Base-by-base conservation (phyloP, 2,888 invertebrate species). In the Physocephala rufipes region DNA sequence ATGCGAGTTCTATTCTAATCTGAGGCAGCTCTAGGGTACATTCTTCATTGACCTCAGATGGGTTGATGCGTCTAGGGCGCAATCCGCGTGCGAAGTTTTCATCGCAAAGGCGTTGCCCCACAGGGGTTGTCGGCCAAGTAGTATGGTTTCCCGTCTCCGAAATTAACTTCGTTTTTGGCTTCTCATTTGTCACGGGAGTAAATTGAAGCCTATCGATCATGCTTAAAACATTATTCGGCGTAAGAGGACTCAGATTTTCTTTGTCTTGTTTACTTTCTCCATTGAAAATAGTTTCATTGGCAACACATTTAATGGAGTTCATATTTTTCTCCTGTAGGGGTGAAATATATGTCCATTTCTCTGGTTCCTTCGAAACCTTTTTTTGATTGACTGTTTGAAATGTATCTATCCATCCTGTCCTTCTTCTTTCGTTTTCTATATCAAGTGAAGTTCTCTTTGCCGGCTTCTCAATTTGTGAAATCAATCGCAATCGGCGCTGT, bases 241-340 rank as follows among this genome's bases (percentile, higher is more conserved):
- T 87, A 75, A 79, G 82, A 67, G 88, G 88, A 75, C 85, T 86
- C 0, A 84, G 76, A 61, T 86, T 88, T 81, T 87, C 89, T 73
- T 87, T 89, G 0, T 78, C 79, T 71, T 67, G 49, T n/a, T 63
- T 65, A n/a, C 7, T 51, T 19, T 67, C 58, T 1, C 21, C 51
- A 15, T 55, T 16, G 45, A 68, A 12, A 47, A 72, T 24, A 15
- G 73, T 71, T 1, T 71, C 19, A 51, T 71, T 73, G 55, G 65
- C 30, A 30, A 45, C 30, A 70, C 36, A 61, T 51, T 45, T 19
- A 19, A 69, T 70, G n/a, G 68, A 45, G 68, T 75, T 75, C 7
- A 76, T 62, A 76, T 84, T 84, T 2, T 76, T 78, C 61, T 85
- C 84, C 24, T 76, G 68, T 2, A 84, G 73, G 2, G 84, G 84